Evolutionary conservation across 2,113 vertebrate genomes (phyloP).

Genomic region (Anhinga rufa): DNA sequence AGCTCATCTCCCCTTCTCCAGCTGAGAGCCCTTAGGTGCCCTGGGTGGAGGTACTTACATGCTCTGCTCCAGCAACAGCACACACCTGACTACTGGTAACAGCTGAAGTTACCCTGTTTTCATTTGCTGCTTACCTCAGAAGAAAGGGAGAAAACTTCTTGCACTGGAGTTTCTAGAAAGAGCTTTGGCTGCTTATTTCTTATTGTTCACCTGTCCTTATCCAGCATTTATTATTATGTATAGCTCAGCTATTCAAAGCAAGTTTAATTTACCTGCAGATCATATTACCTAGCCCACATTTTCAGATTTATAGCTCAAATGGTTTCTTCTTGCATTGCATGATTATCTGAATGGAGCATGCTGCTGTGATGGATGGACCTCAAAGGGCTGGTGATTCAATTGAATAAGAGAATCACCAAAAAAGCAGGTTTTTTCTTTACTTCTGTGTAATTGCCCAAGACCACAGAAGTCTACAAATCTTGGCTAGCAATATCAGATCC

Average conservation of each 20-base stretch:
- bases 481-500: neutral
- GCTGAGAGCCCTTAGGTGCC: rapidly evolving
- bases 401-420: neutral
- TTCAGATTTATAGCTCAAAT: neutral
- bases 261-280: conserved; percentile 30
- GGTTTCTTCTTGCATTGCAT: neutral
- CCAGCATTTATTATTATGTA: neutral
- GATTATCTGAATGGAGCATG: neutral
- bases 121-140: neutral
- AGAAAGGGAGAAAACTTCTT: neutral
- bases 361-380: neutral
- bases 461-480: neutral
- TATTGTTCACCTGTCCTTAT: neutral
- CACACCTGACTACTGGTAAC: neutral
- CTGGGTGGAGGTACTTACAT: neutral
- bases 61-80: neutral
- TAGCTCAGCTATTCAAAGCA: neutral
- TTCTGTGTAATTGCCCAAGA: neutral
- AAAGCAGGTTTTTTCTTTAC: neutral
- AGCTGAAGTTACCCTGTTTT: neutral
- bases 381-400: neutral
- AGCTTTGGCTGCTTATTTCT: neutral
- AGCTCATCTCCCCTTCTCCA: rapidly evolving
- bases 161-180: neutral
- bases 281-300: neutral